phyloP scores from a whole-genome alignment of 1,140 invertebrate species.

The Kradibia gibbosae region DNA sequence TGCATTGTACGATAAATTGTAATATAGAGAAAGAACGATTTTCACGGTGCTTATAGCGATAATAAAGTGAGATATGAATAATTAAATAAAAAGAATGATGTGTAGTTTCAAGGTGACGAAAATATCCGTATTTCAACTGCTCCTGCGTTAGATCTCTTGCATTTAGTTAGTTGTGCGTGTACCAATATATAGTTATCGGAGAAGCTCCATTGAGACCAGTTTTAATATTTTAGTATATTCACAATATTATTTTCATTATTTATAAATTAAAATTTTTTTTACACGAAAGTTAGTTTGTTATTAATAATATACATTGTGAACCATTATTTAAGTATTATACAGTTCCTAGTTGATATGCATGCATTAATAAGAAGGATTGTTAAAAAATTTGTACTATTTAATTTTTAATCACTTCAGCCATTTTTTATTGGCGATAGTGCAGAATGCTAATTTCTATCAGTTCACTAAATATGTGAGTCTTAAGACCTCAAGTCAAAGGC shows the following conservation, averaged over 20 bases:
- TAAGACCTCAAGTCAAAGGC: neutral
- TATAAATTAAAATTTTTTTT: neutral
- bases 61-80: neutral
- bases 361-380: neutral
- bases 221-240: neutral
- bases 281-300: neutral
- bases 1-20: conserved; percentile 43
- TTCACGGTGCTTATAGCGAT: conserved; percentile 5
- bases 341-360: neutral
- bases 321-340: no score
- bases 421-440: neutral
- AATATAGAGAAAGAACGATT: conserved; percentile 36
- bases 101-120: conserved; percentile 23
- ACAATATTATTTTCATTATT: neutral
- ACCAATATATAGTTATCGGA: neutral
- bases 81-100: neutral
- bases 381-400: neutral
- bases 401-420: neutral
- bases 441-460: neutral
- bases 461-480: neutral
- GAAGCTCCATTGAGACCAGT: neutral
- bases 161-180: neutral
- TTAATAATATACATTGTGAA: no score
- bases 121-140: neutral
- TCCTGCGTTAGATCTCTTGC: conserved; percentile 15